Conservation (phyloP, 2,113 vertebrate genomes). For the Pseudorhombus dupliciocellatus region DNA sequence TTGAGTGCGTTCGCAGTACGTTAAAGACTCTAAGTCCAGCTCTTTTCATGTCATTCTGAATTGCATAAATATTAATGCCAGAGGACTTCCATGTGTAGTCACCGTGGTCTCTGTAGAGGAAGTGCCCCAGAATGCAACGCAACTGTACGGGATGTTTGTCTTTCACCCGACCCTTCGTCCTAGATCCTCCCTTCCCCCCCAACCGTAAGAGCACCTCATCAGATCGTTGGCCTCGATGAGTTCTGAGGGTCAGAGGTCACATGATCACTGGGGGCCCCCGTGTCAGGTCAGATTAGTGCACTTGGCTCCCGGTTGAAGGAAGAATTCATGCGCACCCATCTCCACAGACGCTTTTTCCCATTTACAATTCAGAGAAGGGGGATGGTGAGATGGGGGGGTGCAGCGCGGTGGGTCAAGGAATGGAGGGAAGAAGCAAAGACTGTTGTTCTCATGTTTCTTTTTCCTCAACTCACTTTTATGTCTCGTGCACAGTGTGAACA, state of each 20-base stretch:
- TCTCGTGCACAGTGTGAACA: neutral
- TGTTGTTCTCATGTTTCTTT: neutral
- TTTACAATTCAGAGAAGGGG: constrained; percentile 43
- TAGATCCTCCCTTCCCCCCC: neutral
- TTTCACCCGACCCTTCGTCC: neutral
- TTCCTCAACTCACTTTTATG: constrained; percentile 2
- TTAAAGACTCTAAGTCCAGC: constrained; percentile 33
- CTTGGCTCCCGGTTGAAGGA: constrained; percentile 52
- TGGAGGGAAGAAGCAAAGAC: constrained; percentile 5
- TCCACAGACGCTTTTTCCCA: constrained; percentile 54
- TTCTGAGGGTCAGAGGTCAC: constrained; percentile 65
- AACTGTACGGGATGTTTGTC: constrained; percentile 9
- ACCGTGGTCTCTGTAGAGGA: constrained; percentile 24
- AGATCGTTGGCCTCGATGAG: constrained; percentile 64
- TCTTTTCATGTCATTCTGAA: constrained; percentile 52
- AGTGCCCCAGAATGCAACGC: constrained; percentile 20
- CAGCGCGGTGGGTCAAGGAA: constrained; percentile 12
- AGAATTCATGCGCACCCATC: constrained; percentile 55
- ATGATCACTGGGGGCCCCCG: constrained; percentile 43
- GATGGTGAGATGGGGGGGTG: constrained; percentile 23
- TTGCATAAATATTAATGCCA: constrained; percentile 67
- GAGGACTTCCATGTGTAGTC: constrained; percentile 32
- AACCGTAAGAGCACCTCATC: constrained; percentile 53
- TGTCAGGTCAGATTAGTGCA: constrained; percentile 61
- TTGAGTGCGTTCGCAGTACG: constrained; percentile 36